Conservation (phyloP, 1,140 invertebrate species). For the Leptoteleia sp. region DNA sequence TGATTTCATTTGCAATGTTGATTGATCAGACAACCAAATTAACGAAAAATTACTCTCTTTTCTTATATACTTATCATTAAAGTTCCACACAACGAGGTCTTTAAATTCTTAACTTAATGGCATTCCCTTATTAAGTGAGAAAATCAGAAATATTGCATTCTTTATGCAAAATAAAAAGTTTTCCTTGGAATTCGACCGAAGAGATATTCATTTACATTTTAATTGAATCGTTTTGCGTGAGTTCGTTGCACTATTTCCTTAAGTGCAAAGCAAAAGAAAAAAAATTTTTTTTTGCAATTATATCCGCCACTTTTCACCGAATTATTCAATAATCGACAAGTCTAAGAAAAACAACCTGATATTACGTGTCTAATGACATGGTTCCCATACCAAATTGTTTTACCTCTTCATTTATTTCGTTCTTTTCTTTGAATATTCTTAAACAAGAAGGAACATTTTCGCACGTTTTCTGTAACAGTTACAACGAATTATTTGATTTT, state of each 20-base stretch:
- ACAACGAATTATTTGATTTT: too few species aligned
- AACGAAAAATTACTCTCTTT: constrained; percentile 32
- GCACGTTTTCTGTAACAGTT: too few species aligned
- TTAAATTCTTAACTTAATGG: constrained; percentile 22
- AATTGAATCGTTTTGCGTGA: constrained; percentile 47
- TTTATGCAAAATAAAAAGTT: constrained; percentile 52
- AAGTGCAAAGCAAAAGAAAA: constrained; percentile 31
- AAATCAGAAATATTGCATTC: constrained; percentile 52
- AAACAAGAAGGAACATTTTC: too few species aligned
- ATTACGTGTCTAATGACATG: too few species aligned
- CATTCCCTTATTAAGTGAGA: constrained; percentile 23
- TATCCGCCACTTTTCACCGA: constrained; percentile 31
- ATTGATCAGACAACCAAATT: constrained; percentile 30
- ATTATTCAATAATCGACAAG: constrained; percentile 27
- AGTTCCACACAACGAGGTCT: constrained; percentile 13
- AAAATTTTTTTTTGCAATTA: constrained; percentile 31
- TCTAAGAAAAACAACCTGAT: too few species aligned
- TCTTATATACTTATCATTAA: constrained; percentile 48
- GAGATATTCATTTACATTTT: constrained; percentile 59
- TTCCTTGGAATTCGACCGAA: constrained; percentile 31
- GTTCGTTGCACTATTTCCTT: constrained; percentile 32
- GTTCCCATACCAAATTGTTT: too few species aligned
- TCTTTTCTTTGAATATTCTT: too few species aligned
- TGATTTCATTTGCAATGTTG: constrained; percentile 30
- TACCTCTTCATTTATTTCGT: too few species aligned